phyloP scores from a whole-genome alignment of 2,888 invertebrate genomes.

The Idaea straminata region DNA sequence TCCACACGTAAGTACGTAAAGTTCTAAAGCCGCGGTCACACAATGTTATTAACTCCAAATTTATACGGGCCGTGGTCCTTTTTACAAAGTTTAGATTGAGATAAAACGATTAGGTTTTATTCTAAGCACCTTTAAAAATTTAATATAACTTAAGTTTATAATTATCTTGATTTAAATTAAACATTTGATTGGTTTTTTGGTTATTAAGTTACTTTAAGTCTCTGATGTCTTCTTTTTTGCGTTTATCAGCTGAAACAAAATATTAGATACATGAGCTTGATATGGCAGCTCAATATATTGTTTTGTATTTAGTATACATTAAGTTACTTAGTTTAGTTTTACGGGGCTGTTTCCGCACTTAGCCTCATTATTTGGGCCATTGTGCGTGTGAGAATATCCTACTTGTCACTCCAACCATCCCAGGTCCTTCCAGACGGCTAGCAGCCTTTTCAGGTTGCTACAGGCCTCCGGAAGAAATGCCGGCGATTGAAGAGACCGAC shows the following conservation, averaged over 20 bases:
- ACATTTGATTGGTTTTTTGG: background rate
- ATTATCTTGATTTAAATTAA: background rate
- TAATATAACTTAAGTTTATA: background rate
- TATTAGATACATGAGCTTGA: too few relatives aligned
- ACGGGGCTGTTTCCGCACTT: too few relatives aligned
- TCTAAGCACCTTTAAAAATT: background rate
- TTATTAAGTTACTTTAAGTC: background rate
- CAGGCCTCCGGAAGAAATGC: too few relatives aligned
- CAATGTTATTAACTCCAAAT: constrained; percentile 12
- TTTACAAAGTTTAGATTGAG: background rate
- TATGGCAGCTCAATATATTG: too few relatives aligned
- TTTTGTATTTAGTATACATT: too few relatives aligned
- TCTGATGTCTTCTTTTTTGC: background rate
- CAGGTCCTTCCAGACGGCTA: too few relatives aligned
- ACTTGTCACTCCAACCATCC: too few relatives aligned
- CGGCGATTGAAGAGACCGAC: too few relatives aligned
- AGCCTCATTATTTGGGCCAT: too few relatives aligned
- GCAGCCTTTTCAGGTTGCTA: too few relatives aligned
- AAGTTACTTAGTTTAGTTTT: too few relatives aligned
- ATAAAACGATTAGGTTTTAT: background rate
- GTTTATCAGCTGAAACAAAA: background rate
- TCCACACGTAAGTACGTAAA: constrained; percentile 20
- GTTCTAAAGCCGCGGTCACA: constrained; percentile 28
- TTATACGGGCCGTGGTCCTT: constrained; percentile 2
- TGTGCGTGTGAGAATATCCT: too few relatives aligned